Percentiles rank a stretch among this genome's conserved stretches.
These are phyloP conservation scores for Solenopsis invicta DNA, from an alignment of 1,140 invertebrate species.

Conservation along the genomic window DNA sequence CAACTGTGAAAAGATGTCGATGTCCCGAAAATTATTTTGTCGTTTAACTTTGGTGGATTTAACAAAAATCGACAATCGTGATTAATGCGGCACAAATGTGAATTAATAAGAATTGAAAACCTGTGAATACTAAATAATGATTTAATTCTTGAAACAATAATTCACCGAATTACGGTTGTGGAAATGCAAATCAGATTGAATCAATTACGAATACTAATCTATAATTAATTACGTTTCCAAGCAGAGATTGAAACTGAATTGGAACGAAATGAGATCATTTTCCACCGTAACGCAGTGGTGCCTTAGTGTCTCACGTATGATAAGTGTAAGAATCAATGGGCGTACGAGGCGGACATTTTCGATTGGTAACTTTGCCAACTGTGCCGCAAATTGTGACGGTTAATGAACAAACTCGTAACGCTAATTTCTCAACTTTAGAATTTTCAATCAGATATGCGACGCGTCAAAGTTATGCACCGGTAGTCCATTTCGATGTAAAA, in stretches of 20 bases:
- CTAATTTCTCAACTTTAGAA: slow-evolving; percentile 42
- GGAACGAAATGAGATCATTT: slow-evolving; percentile 28
- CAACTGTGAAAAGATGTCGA: neutral
- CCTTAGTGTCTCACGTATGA: neutral
- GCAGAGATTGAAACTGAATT: slow-evolving; percentile 43
- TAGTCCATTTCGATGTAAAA: slow-evolving; percentile 42
- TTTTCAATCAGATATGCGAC: slow-evolving; percentile 52
- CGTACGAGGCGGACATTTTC: neutral
- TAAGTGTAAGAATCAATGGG: neutral
- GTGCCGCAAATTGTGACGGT: slow-evolving; percentile 33
- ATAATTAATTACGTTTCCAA: slow-evolving; percentile 42
- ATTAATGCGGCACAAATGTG: neutral
- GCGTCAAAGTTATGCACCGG: slow-evolving; percentile 16
- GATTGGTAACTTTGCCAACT: slow-evolving; percentile 31
- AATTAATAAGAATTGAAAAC: slow-evolving; percentile 1
- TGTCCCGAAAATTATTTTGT: neutral
- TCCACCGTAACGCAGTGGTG: neutral
- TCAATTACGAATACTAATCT: slow-evolving; percentile 17
- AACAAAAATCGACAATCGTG: neutral
- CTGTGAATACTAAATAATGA: neutral
- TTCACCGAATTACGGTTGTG: neutral
- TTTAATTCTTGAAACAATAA: slow-evolving; percentile 18
- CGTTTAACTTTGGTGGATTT: slow-evolving; percentile 5
- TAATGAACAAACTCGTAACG: slow-evolving; percentile 45
- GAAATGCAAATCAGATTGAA: slow-evolving; percentile 29